Percentiles rank a stretch among this genome's conserved stretches.
phyloP scores from a whole-genome alignment of 1,140 invertebrate species.

The Hyles vespertilio region DNA sequence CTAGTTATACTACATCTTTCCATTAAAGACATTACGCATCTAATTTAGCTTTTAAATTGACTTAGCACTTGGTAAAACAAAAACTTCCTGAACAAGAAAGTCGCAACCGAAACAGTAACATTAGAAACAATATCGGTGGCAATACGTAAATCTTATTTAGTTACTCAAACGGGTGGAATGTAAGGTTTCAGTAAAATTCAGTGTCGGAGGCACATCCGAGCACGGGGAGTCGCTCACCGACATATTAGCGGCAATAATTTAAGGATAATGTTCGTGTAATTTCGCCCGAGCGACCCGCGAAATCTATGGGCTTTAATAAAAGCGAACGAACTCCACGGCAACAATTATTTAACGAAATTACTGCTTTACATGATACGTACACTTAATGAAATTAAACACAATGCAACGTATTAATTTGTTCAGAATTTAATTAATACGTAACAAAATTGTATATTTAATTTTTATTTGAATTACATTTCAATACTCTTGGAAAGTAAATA shows the following conservation, averaged over 20 bases:
- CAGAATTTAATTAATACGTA: conserved; percentile 24
- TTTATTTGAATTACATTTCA: no score
- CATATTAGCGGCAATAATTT: conserved; percentile 73
- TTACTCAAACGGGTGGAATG: conserved; percentile 21
- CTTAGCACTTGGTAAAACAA: no score
- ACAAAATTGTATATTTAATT: neutral
- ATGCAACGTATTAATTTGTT: conserved; percentile 29
- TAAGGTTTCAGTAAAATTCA: conserved; percentile 36
- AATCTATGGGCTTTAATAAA: conserved; percentile 74
- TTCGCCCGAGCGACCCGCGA: conserved; percentile 45
- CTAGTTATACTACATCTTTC: no score
- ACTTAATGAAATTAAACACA: conserved; percentile 45
- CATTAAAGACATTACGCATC: no score
- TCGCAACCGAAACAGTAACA: conserved; percentile 8
- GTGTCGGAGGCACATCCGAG: conserved; percentile 37
- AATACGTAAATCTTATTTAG: conserved; percentile 20
- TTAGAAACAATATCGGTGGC: conserved; percentile 6
- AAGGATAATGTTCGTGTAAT: conserved; percentile 67
- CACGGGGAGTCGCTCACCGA: conserved; percentile 38
- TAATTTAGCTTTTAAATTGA: no score
- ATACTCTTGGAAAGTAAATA: no score
- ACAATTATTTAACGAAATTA: conserved; percentile 69
- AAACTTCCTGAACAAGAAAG: no score
- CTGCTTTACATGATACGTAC: conserved; percentile 42
- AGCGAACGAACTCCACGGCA: conserved; percentile 53